Evolutionary conservation across 2,888 invertebrate genomes (phyloP).

Genomic region (Zelleria hepariella): DNA sequence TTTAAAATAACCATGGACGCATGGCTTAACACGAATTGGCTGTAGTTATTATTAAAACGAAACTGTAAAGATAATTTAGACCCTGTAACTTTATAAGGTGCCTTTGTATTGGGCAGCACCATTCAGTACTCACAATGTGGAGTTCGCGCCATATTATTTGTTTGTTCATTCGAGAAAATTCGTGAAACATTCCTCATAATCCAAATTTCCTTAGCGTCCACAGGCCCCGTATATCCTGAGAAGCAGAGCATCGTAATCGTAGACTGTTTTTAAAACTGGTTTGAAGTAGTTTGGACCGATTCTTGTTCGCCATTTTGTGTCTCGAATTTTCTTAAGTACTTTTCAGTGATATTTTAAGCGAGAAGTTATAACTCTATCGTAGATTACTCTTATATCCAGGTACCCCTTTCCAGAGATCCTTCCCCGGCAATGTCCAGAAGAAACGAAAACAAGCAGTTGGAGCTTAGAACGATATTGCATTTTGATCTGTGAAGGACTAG

Average conservation of each 20-base stretch:
- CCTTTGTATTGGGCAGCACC: conserved; percentile 62
- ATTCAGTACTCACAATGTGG: conserved; percentile 52
- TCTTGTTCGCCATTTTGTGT: neutral
- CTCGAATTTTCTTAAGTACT: conserved; percentile 37
- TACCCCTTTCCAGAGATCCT: conserved; percentile 64
- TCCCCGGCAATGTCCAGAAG: conserved; percentile 62
- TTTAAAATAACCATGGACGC: conserved; percentile 56
- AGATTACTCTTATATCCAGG: conserved; percentile 51
- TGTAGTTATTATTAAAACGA: conserved; percentile 11
- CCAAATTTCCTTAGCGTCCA: neutral
- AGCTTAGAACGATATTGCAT: conserved; percentile 26
- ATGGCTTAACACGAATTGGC: conserved; percentile 34
- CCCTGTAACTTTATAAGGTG: conserved; percentile 36
- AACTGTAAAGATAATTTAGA: conserved; percentile 7
- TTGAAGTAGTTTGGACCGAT: too few species aligned
- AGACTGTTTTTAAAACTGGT: too few species aligned
- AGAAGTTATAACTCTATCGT: neutral
- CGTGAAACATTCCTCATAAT: conserved; percentile 20
- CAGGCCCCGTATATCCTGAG: neutral
- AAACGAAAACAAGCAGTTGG: conserved; percentile 69
- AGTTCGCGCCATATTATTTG: neutral
- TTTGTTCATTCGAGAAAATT: conserved; percentile 32
- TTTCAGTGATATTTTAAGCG: neutral
- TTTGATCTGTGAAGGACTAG: neutral
- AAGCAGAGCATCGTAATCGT: too few species aligned